Percentiles rank a stretch among this genome's conserved stretches.
phyloP scores from a whole-genome alignment of 2,113 vertebrate genomes.

The Strix aluco region DNA sequence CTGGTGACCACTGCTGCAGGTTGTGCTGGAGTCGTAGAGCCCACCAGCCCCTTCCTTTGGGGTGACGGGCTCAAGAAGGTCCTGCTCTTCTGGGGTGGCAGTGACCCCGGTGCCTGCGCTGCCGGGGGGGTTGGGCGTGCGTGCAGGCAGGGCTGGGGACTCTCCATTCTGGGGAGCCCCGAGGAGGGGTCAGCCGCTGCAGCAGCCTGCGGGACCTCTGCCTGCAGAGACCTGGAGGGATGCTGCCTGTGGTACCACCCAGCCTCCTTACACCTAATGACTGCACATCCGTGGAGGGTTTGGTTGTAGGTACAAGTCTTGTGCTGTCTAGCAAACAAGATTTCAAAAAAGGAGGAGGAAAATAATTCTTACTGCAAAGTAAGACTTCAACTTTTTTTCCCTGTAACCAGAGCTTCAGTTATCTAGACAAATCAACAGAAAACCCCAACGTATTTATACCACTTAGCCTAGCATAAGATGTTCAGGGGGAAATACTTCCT shows the following conservation, averaged over 20 bases:
- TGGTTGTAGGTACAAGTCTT: background rate
- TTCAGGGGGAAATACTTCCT: background rate
- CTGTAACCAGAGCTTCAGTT: background rate
- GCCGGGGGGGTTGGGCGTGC: accelerated
- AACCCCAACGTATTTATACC: background rate
- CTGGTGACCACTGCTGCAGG: accelerated
- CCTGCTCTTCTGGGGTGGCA: background rate
- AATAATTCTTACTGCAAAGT: background rate
- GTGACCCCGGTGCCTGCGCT: background rate
- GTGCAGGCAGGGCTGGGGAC: background rate
- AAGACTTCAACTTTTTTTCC: background rate
- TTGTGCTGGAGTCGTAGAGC: background rate
- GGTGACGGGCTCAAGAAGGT: accelerated
- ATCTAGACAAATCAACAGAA: background rate
- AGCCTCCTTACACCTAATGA: background rate
- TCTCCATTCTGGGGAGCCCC: accelerated
- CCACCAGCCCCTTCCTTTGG: background rate
- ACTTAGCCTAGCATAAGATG: background rate
- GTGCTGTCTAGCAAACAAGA: background rate
- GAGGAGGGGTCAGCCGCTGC: background rate
- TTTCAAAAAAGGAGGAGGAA: background rate
- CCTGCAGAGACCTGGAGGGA: background rate
- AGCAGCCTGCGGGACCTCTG: background rate
- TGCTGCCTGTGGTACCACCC: background rate
- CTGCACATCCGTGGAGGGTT: background rate